Conservation (phyloP, 2,113 vertebrate genomes). For the Forbesichthys papilliferus region DNA sequence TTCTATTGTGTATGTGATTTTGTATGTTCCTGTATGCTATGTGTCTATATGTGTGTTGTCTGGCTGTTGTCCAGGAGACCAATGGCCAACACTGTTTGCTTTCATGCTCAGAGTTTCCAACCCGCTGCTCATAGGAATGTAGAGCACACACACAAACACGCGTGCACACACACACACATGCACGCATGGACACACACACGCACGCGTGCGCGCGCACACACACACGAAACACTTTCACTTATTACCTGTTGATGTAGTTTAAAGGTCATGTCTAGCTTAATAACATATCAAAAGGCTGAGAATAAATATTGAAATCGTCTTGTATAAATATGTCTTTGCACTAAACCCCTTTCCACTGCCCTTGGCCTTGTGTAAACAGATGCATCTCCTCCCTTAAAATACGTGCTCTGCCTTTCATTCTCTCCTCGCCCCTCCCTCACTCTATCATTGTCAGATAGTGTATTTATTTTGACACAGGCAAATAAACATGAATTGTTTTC, state of each 20-base stretch:
- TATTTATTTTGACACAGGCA: slow-evolving; percentile 64
- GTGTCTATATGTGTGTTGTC: slow-evolving; percentile 39
- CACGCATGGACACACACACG: slow-evolving; percentile 10
- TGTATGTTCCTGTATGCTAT: neutral
- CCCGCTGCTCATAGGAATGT: slow-evolving; percentile 67
- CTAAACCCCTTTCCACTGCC: slow-evolving; percentile 23
- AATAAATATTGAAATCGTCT: slow-evolving; percentile 18
- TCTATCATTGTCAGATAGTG: slow-evolving; percentile 44
- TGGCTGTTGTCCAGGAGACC: slow-evolving; percentile 65
- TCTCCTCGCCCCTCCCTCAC: slow-evolving; percentile 4
- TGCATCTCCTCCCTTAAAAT: slow-evolving; percentile 6
- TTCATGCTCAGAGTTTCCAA: slow-evolving; percentile 65
- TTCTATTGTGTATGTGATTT: neutral
- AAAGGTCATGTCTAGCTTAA: slow-evolving; percentile 33
- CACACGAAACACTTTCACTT: slow-evolving; percentile 10
- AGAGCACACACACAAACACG: slow-evolving; percentile 10
- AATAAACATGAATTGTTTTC: slow-evolving; percentile 58
- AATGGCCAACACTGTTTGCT: slow-evolving; percentile 67
- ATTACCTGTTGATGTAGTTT: slow-evolving; percentile 48
- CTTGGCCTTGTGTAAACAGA: slow-evolving; percentile 40
- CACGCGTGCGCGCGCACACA: slow-evolving; percentile 6
- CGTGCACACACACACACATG: slow-evolving; percentile 7
- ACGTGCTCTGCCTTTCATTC: slow-evolving; percentile 23
- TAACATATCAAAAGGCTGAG: slow-evolving; percentile 36
- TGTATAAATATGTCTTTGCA: slow-evolving; percentile 36